A percentile compares a stretch with the other conserved stretches of the same genome.
Evolutionary conservation across 1,140 invertebrate species (phyloP).

Genomic region (Zaprionus africanus): DNA sequence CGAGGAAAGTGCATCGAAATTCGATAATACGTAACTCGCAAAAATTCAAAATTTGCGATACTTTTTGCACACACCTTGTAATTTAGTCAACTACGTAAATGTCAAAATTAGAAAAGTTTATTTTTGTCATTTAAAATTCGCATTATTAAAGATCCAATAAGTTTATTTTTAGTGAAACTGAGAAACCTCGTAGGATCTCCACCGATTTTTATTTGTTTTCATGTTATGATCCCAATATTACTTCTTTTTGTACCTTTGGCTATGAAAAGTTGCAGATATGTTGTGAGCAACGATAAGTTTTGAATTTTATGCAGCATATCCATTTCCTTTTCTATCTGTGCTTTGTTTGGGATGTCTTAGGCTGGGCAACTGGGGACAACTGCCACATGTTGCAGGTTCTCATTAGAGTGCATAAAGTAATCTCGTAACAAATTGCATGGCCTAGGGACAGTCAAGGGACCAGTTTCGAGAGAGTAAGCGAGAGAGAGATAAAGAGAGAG

Average conservation of each 20-base stretch:
- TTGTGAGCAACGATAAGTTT: background rate
- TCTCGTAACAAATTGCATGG: slow-evolving; percentile 53
- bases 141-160: too few species aligned
- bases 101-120: too few species aligned
- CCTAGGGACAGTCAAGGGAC: slow-evolving; percentile 9
- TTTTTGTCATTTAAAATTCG: too few species aligned
- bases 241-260: background rate
- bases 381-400: slow-evolving; percentile 33
- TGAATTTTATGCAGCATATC: slow-evolving; percentile 6
- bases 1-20: too few species aligned
- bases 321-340: background rate
- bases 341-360: background rate
- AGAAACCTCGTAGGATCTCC: background rate
- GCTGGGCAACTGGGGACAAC: slow-evolving; percentile 1
- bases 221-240: background rate
- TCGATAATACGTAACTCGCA: too few species aligned
- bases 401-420: slow-evolving; percentile 45
- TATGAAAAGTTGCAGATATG: background rate
- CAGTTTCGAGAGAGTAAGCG: slow-evolving; percentile 1
- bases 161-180: too few species aligned
- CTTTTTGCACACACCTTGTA: too few species aligned
- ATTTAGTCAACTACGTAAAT: too few species aligned
- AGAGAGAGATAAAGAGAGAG: background rate
- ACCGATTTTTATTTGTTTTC: background rate
- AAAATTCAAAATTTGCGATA: too few species aligned